phyloP scores from a whole-genome alignment of 2,797 vertebrate genomes.

The Heterohyrax brucei region DNA sequence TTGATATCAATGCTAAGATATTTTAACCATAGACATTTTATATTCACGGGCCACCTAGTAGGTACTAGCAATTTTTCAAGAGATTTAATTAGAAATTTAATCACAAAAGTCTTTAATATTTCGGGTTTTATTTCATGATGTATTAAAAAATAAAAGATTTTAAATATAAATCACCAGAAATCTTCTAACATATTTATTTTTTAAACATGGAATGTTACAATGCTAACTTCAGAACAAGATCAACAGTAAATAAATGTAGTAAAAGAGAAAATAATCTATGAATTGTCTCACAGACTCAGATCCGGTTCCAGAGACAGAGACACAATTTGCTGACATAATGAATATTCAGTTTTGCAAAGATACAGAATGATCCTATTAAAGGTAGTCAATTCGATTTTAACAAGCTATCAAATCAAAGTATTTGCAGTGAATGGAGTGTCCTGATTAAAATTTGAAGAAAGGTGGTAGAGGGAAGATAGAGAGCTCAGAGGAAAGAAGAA shows the following conservation, averaged over 20 bases:
- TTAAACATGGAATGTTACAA: background rate
- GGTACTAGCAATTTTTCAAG: background rate
- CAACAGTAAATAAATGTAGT: background rate
- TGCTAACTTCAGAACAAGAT: background rate
- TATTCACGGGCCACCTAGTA: background rate
- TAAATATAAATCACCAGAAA: background rate
- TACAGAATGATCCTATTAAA: background rate
- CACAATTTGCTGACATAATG: background rate
- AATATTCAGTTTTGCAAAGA: background rate
- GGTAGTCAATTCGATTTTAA: background rate
- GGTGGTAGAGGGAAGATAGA: no score
- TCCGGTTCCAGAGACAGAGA: background rate
- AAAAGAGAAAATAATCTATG: background rate
- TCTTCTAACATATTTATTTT: background rate
- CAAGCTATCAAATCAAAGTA: background rate
- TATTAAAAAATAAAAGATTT: background rate
- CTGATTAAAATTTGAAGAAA: slow-evolving; percentile 7
- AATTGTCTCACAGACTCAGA: background rate
- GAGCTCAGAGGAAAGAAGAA: background rate
- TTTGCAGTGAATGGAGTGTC: background rate
- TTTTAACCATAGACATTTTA: background rate
- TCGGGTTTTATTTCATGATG: background rate
- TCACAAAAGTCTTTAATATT: slow-evolving; percentile 13
- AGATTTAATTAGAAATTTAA: slow-evolving; percentile 45
- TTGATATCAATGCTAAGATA: background rate